phyloP scores from a whole-genome alignment of 2,797 vertebrate genomes.

The Darevskia nairensis region DNA sequence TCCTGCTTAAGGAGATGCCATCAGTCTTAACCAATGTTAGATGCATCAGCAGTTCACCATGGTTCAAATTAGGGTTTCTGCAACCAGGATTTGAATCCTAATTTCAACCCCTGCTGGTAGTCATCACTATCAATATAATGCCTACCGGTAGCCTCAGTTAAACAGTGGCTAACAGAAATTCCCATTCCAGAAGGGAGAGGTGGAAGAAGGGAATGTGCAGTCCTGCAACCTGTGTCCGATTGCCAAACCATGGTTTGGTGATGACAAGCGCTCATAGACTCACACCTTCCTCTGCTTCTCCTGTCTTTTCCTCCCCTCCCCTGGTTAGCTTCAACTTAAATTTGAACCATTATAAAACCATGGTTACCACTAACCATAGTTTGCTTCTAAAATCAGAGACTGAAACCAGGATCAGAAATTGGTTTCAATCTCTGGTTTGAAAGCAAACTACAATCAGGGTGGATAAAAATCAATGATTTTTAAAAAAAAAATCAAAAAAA shows the following conservation, averaged over 20 bases:
- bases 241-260: background rate
- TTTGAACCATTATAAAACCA: background rate
- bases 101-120: background rate
- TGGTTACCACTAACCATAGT: background rate
- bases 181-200: background rate
- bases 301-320: background rate
- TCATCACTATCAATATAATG: background rate
- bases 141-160: background rate
- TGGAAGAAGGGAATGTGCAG: background rate
- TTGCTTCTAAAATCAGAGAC: background rate
- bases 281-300: no score
- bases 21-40: background rate
- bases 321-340: background rate
- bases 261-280: no score
- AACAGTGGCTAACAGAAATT: background rate
- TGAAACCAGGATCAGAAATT: background rate
- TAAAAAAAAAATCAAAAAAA: no score
- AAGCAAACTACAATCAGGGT: background rate
- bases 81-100: background rate
- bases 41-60: background rate
- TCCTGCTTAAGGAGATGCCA: background rate
- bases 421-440: background rate
- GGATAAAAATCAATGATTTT: no score
- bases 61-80: background rate
- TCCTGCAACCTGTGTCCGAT: background rate